A percentile compares a stretch with the other conserved stretches of the same genome.
Evolutionary conservation across 2,888 invertebrate genomes (phyloP).

Genomic region (Auanema freiburgensis): DNA sequence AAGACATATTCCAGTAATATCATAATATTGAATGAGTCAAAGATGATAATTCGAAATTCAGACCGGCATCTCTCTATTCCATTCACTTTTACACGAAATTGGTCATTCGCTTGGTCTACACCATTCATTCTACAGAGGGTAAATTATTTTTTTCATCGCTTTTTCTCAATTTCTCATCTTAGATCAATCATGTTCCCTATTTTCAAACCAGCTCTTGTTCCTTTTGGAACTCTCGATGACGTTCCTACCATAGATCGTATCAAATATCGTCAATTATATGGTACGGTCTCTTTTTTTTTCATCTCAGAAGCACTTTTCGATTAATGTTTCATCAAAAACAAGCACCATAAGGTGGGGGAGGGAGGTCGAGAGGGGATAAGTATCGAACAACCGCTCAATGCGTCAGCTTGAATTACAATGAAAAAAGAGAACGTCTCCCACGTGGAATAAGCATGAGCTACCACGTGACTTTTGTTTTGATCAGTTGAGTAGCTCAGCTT

Average conservation of each 20-base stretch:
- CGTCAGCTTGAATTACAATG: too few species aligned
- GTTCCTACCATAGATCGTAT: constrained; percentile 39
- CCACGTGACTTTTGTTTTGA: too few species aligned
- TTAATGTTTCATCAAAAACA: too few species aligned
- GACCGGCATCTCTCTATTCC: constrained; percentile 33
- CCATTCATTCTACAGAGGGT: constrained; percentile 48
- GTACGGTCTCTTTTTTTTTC: constrained; percentile 28
- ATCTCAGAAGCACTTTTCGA: too few species aligned
- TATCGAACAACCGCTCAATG: too few species aligned
- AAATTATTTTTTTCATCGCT: not conserved
- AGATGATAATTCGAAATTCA: not conserved
- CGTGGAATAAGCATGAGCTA: too few species aligned
- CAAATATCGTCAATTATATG: constrained; percentile 47
- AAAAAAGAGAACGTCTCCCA: too few species aligned
- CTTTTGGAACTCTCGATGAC: constrained; percentile 31
- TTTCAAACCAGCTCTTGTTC: constrained; percentile 41
- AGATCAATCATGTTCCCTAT: constrained; percentile 58
- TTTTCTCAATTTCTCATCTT: constrained; percentile 7
- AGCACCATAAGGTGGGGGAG: too few species aligned
- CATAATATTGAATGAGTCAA: too few species aligned
- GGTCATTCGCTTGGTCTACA: constrained; percentile 55
- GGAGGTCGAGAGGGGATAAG: too few species aligned
- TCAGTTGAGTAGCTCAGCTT: too few species aligned
- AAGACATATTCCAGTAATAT: constrained; percentile 22
- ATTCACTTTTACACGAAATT: constrained; percentile 53